Percentiles rank a stretch among this genome's conserved stretches.
phyloP scores from a whole-genome alignment of 2,797 vertebrate genomes.

The Hybognathus amarus region DNA sequence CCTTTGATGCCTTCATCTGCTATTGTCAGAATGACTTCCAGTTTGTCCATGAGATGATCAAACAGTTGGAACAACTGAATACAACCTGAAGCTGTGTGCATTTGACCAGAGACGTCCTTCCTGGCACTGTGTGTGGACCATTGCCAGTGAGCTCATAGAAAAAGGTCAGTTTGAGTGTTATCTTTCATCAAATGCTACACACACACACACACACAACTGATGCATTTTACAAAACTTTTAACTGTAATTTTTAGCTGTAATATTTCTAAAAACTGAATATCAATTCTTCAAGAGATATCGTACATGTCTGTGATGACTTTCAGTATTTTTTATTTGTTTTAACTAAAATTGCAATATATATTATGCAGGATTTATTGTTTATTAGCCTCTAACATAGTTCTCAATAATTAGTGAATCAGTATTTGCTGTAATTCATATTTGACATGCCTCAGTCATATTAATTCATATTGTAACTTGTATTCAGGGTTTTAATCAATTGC shows the following conservation, averaged over 20 bases:
- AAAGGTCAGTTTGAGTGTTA: conserved; percentile 75
- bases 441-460: too few relatives aligned
- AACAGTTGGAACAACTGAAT: conserved; percentile 87
- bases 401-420: too few relatives aligned
- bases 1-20: conserved; percentile 97
- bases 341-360: too few relatives aligned
- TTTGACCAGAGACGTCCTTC: conserved; percentile 95
- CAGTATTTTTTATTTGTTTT: not conserved
- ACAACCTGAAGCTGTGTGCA: conserved; percentile 91
- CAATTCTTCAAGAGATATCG: not conserved
- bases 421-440: too few relatives aligned
- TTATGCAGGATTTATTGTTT: too few relatives aligned
- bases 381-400: too few relatives aligned
- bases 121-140: conserved; percentile 95
- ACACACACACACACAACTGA: too few relatives aligned
- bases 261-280: not conserved
- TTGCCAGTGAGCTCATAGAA: conserved; percentile 97
- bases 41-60: conserved; percentile 96
- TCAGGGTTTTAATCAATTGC: too few relatives aligned
- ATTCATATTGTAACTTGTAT: too few relatives aligned
- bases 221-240: not conserved
- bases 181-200: too few relatives aligned
- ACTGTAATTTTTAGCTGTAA: not conserved
- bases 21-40: conserved; percentile 91
- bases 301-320: not conserved